Conservation (phyloP, 2,113 vertebrate genomes). For the Pterocles orientalis region DNA sequence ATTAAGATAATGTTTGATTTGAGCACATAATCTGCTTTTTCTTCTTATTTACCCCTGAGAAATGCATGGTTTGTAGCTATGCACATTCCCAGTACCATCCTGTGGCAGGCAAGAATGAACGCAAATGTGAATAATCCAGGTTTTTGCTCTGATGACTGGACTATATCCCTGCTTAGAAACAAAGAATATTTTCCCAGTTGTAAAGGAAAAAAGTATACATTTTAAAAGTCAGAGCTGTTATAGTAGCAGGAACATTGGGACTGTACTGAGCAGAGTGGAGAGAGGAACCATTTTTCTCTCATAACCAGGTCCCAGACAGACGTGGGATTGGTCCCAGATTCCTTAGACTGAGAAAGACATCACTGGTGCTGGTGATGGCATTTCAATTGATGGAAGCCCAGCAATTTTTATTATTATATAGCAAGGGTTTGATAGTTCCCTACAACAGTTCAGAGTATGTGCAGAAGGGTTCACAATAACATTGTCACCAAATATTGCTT, state of each 20-base stretch:
- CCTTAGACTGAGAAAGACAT: not conserved
- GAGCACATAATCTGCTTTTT: not conserved
- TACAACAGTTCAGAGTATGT: not conserved
- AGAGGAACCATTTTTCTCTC: not conserved
- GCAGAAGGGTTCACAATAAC: not conserved
- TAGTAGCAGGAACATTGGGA: not conserved
- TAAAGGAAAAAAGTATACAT: not conserved
- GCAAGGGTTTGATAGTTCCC: not conserved
- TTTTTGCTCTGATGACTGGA: not conserved
- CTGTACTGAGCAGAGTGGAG: not conserved
- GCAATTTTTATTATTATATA: not conserved
- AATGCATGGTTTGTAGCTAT: not conserved
- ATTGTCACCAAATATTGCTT: not conserved
- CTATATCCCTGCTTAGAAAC: not conserved
- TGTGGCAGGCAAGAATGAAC: not conserved
- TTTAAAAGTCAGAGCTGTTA: not conserved
- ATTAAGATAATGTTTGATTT: not conserved
- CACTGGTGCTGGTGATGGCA: not conserved
- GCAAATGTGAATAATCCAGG: not conserved
- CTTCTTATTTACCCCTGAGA: not conserved
- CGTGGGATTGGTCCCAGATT: not conserved
- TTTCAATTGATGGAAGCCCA: not conserved
- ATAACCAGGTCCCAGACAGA: not conserved
- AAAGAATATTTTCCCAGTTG: not conserved
- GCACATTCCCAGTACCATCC: not conserved